Base-by-base conservation (phyloP, 1,140 invertebrate genomes). In the Leucophenga varia region DNA sequence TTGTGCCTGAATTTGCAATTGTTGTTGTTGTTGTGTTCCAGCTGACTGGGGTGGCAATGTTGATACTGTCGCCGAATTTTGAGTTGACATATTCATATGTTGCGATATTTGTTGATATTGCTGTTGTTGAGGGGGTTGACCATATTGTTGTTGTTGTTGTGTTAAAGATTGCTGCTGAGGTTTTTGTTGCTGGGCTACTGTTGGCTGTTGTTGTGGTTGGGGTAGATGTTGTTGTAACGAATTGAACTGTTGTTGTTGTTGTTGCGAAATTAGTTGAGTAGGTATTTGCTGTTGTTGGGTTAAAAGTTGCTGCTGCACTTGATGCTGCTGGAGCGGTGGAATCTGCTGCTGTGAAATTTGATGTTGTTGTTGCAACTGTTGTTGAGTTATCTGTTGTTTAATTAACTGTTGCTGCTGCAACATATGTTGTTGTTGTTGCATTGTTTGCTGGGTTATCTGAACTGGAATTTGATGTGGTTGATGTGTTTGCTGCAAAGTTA, bases 21-120 rank as follows among this genome's bases (percentile, higher is more conserved):
- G 31, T 28, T 49, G 52, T 7, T 55, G 52, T 28, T 69, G 64
- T 17, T 68, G 53, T 72, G 61, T 22, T 43, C 38, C 2, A 59
- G 28, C n/a, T 63, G 13, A 14, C 16, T 22, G 14, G 18, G 31
- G 1, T 22, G 14, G 13, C 40, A 18, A 20, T 64, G 59, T 42
- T 72, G 64, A 16, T 25, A 17, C 5, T 22, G 58, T 45, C 14
- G 54, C 36, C n/a, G 59, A 44, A 55, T 54, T 52, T 54, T 55
- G 47, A 1, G 41, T 51, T 36, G 63, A 22, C 37, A 41, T 55
- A 12, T 2, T 8, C 12, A 35, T 43, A 2, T 31, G 32, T n/a
- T 47, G 40, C 20, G 12, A 14, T 32, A 20, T 31, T 43, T 57
- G 21, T 30, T 51, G 51, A 38, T 41, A 45, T 51, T 16, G 59